Percentiles rank a stretch among this genome's conserved stretches.
These are phyloP conservation scores for Dipodomys stephensi DNA, from an alignment of 2,113 vertebrate genomes.

Conservation along the genomic window DNA sequence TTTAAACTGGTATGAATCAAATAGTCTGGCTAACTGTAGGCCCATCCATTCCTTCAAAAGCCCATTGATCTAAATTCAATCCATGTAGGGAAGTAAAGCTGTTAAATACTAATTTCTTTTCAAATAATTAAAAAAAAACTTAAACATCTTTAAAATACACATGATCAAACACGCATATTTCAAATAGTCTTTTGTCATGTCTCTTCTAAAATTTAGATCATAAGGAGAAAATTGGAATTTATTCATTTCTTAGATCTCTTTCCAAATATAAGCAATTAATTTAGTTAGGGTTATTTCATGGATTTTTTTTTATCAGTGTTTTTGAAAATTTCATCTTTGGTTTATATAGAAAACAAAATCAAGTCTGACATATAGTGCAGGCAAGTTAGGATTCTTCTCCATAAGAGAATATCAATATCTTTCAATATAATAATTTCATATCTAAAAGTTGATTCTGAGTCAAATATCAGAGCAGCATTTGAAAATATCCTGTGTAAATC, in stretches of 20 bases:
- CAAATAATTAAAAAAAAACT: not conserved
- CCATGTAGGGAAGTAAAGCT: not conserved
- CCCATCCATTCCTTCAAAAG: not conserved
- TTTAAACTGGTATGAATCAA: not conserved
- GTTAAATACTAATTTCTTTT: not conserved
- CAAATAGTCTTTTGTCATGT: not conserved
- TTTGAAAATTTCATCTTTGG: not conserved
- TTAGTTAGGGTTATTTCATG: constrained; percentile 32
- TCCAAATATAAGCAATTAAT: constrained; percentile 7
- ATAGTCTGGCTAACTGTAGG: not conserved
- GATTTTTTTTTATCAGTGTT: constrained; percentile 5
- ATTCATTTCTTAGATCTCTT: not conserved
- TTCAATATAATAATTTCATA: constrained; percentile 9
- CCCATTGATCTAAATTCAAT: not conserved
- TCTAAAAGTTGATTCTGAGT: constrained; percentile 6
- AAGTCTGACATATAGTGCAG: not conserved
- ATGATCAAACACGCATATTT: not conserved
- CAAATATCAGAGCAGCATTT: not conserved
- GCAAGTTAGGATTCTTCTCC: not conserved
- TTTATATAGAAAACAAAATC: not conserved
- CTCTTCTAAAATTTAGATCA: not conserved
- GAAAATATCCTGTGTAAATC: not conserved
- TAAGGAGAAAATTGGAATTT: not conserved
- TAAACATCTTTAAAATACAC: not conserved
- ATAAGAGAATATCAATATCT: not conserved